Conservation (phyloP, 2,797 vertebrate species). For the Catamblyrhynchus diadema region DNA sequence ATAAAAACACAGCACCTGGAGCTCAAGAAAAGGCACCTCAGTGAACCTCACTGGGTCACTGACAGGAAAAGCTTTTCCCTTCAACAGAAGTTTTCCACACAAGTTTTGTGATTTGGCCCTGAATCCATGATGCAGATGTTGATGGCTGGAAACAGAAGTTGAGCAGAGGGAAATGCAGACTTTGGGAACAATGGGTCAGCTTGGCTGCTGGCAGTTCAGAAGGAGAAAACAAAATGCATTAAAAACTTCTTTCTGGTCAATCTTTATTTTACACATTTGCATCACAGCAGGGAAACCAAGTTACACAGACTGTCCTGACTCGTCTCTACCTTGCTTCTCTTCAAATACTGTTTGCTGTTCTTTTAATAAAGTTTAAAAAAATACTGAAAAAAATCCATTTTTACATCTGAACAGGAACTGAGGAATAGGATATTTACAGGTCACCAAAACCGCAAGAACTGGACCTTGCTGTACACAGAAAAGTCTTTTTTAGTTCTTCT, state of each 20-base stretch:
- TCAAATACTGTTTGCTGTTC: background rate
- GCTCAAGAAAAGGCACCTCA: background rate
- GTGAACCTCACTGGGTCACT: background rate
- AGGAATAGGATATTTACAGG: slow-evolving; percentile 19
- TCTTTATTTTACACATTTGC: slow-evolving; percentile 70
- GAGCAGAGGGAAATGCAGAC: background rate
- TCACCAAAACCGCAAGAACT: background rate
- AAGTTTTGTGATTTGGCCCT: background rate
- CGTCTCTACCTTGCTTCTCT: background rate
- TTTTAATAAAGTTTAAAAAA: slow-evolving; percentile 46
- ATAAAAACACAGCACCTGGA: background rate
- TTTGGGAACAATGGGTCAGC: background rate
- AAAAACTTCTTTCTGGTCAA: background rate
- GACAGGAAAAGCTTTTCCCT: background rate
- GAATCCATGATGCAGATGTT: background rate
- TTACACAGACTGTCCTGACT: slow-evolving; percentile 10
- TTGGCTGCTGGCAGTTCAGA: background rate
- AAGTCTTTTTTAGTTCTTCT: background rate
- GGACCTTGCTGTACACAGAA: background rate
- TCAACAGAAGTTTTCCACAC: background rate
- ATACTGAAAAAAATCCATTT: background rate
- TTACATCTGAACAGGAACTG: background rate
- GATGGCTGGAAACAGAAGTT: background rate
- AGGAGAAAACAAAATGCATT: slow-evolving; percentile 3
- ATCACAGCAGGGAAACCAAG: slow-evolving; percentile 53